Conservation (phyloP, 2,888 invertebrate genomes). For the Pollenia angustigena region DNA sequence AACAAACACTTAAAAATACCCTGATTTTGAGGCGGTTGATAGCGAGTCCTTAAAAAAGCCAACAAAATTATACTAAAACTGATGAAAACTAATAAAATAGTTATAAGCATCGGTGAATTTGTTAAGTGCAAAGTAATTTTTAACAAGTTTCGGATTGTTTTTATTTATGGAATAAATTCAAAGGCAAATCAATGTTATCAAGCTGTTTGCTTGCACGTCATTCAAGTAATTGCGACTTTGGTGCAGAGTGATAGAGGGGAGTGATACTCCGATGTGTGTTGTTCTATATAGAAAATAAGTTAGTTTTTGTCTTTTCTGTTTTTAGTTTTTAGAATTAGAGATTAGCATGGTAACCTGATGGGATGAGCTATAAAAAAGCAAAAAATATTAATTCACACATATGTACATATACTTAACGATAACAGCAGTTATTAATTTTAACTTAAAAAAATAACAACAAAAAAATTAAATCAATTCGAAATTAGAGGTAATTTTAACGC, state of each 20-base stretch:
- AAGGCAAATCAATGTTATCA: conserved; percentile 55
- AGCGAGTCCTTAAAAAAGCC: conserved; percentile 56
- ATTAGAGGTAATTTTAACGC: background rate
- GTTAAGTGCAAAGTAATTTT: conserved; percentile 11
- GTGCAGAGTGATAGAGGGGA: background rate
- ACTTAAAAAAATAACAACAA: background rate
- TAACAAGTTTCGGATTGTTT: background rate
- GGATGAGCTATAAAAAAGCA: conserved; percentile 58
- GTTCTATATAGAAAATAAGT: conserved; percentile 24
- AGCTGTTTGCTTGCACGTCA: conserved; percentile 12
- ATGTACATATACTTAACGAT: background rate
- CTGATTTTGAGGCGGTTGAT: conserved; percentile 35
- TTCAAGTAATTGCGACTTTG: background rate
- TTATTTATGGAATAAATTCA: conserved; percentile 26
- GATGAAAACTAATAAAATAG: conserved; percentile 42
- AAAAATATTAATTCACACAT: conserved; percentile 36
- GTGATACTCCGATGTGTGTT: background rate
- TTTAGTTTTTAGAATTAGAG: conserved; percentile 23
- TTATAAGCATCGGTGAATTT: conserved; percentile 52
- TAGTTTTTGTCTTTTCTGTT: background rate
- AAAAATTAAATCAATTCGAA: background rate
- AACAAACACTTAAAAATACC: conserved; percentile 51
- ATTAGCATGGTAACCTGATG: conserved; percentile 66
- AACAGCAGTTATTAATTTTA: background rate
- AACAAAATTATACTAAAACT: conserved; percentile 64